Conservation (phyloP, 2,797 vertebrate species). For the Argya squamiceps region DNA sequence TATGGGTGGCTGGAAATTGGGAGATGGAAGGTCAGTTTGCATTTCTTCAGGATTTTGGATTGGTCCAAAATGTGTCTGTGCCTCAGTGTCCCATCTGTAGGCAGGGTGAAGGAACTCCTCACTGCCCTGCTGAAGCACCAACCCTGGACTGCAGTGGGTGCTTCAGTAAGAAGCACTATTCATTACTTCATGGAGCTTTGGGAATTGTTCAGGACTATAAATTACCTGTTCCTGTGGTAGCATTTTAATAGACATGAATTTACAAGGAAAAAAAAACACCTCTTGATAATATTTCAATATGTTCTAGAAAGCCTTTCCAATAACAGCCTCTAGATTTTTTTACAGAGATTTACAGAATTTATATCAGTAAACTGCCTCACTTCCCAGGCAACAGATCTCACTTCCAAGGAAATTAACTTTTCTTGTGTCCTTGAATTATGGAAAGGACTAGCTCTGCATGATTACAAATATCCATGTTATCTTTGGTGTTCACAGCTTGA, state of each 20-base stretch:
- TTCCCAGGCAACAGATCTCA: background rate
- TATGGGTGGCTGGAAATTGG: background rate
- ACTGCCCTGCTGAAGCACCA: background rate
- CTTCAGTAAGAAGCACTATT: background rate
- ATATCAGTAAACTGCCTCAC: background rate
- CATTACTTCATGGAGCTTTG: background rate
- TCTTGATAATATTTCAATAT: background rate
- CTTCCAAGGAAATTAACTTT: conserved; percentile 14
- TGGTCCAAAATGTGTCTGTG: background rate
- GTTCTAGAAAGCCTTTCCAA: conserved; percentile 1
- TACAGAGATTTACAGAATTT: background rate
- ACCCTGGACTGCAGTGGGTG: background rate
- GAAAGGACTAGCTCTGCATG: conserved; percentile 26
- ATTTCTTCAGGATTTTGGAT: background rate
- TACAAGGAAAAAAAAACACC: background rate
- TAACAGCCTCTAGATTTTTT: background rate
- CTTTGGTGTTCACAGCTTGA: conserved; percentile 41
- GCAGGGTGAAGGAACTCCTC: background rate
- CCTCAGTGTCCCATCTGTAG: background rate
- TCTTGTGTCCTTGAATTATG: background rate
- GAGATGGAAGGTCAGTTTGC: background rate
- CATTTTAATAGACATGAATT: background rate
- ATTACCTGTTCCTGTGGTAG: background rate
- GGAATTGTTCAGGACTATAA: background rate
- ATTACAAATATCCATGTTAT: background rate